These are phyloP conservation scores for Leucophenga montana DNA, from an alignment of 2,888 invertebrate species.

Conservation along the genomic window DNA sequence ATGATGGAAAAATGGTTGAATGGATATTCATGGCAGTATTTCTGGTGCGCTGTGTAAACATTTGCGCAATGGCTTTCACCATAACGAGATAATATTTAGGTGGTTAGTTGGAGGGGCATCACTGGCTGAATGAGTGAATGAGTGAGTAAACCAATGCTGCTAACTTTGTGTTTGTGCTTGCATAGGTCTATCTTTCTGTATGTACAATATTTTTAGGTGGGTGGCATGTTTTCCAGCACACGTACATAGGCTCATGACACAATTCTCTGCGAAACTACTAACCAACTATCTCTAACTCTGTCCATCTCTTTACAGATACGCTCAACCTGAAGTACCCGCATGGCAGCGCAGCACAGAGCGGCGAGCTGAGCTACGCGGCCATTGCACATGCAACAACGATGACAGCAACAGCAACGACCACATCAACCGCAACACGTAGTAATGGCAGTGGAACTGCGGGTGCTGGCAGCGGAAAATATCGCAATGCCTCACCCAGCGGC, in stretches of 20 bases:
- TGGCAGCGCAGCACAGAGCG: background rate
- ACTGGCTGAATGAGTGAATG: no score
- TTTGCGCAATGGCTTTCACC: background rate
- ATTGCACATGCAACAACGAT: conserved; percentile 4
- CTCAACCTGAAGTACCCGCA: conserved; percentile 35
- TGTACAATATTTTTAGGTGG: no score
- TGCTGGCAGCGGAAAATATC: background rate
- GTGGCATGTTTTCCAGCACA: no score
- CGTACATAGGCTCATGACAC: no score
- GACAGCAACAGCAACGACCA: background rate
- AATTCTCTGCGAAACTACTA: no score
- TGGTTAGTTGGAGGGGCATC: no score
- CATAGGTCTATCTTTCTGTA: no score
- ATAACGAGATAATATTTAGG: background rate
- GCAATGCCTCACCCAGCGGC: background rate
- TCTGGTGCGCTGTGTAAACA: conserved; percentile 6
- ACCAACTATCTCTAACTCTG: no score
- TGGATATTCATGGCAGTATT: background rate
- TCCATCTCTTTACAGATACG: conserved; percentile 33
- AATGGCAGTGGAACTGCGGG: background rate
- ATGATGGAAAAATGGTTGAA: no score
- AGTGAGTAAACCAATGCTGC: no score
- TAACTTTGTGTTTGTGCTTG: no score
- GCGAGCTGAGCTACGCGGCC: conserved; percentile 23
- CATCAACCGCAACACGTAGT: conserved; percentile 5